Conservation (phyloP, 2,113 vertebrate species). For the Sterna hirundo region DNA sequence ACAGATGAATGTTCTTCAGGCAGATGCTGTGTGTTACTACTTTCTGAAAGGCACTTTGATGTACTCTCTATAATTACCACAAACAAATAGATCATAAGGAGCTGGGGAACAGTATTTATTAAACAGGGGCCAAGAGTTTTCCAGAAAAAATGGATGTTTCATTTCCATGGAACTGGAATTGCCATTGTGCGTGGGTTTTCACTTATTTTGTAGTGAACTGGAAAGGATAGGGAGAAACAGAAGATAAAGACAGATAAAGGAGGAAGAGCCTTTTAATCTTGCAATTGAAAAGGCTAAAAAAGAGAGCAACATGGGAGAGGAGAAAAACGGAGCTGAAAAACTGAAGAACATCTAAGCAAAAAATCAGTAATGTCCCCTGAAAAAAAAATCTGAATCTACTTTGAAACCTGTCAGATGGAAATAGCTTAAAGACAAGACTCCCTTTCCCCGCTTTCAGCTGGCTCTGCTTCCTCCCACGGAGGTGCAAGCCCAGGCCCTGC, state of each 20-base stretch:
- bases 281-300: not conserved
- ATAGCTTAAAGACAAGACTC: not conserved
- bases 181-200: not conserved
- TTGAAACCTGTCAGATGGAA: not conserved
- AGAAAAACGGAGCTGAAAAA: not conserved
- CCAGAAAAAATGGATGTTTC: not conserved
- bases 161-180: not conserved
- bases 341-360: not conserved
- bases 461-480: not conserved
- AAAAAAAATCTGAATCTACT: not conserved
- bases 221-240: not conserved
- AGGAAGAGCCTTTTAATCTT: not conserved
- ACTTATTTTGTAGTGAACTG: not conserved
- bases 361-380: fast-evolving
- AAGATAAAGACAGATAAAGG: not conserved
- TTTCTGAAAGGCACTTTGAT: not conserved
- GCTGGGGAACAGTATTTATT: not conserved
- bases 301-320: not conserved
- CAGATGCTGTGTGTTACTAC: not conserved
- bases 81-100: conserved; percentile 2
- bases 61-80: not conserved
- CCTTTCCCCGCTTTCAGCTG: not conserved
- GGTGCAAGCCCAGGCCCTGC: not conserved
- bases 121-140: not conserved
- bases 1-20: not conserved